Conservation (phyloP, 2,797 vertebrate species). For the Eospalax fontanierii region DNA sequence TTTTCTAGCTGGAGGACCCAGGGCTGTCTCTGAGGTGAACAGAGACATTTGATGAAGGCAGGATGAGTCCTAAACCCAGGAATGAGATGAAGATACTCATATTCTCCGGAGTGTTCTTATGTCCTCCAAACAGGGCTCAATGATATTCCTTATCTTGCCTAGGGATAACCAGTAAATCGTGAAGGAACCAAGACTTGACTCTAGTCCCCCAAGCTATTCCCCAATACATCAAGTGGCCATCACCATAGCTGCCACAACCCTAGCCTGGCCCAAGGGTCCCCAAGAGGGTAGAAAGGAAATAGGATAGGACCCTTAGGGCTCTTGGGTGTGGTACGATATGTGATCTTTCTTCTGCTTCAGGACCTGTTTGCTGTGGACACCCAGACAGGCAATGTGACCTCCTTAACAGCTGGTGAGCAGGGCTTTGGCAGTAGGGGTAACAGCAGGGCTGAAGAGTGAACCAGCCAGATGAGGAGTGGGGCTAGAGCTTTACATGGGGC, state of each 20-base stretch:
- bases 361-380: conserved; percentile 92
- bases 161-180: background rate
- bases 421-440: background rate
- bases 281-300: background rate
- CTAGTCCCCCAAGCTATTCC: background rate
- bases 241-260: background rate
- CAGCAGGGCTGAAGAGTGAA: conserved; percentile 72
- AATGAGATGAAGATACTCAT: background rate
- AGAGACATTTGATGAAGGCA: background rate
- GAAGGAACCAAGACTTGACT: conserved; percentile 15
- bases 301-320: background rate
- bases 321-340: background rate
- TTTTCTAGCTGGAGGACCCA: background rate
- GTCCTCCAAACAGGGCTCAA: background rate
- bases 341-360: conserved; percentile 83
- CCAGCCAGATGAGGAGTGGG: background rate
- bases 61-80: background rate
- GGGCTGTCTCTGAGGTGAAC: background rate
- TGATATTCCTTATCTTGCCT: background rate
- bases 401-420: conserved; percentile 89
- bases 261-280: background rate
- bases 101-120: background rate
- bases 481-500: background rate
- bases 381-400: conserved; percentile 86
- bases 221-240: background rate